phyloP scores from a whole-genome alignment of 2,888 invertebrate species.

The Junonia oenone region DNA sequence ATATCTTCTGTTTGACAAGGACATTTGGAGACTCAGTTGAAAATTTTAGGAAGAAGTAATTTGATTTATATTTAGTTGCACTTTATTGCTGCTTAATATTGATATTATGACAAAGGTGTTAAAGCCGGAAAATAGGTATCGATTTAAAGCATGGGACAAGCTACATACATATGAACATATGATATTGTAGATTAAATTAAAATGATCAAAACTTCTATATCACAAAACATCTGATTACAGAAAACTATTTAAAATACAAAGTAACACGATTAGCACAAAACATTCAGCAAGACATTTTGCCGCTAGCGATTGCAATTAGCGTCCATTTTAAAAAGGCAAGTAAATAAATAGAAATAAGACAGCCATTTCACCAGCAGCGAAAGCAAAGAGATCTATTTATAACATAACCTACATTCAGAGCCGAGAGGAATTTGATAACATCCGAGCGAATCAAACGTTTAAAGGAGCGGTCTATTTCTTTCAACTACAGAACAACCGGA shows the following conservation, averaged over 20 bases:
- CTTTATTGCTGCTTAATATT: too few species aligned
- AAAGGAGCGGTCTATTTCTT: not conserved
- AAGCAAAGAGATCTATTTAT: constrained; percentile 1
- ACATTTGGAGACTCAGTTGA: not conserved
- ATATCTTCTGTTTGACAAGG: too few species aligned
- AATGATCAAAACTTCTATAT: too few species aligned
- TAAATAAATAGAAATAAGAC: not conserved
- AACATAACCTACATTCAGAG: constrained; percentile 8
- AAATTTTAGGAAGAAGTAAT: not conserved
- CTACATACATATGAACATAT: too few species aligned
- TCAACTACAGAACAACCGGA: not conserved
- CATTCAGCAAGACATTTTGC: not conserved
- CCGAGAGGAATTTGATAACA: constrained; percentile 7
- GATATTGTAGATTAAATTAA: too few species aligned
- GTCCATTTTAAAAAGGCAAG: not conserved
- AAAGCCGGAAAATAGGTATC: too few species aligned
- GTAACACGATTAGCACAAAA: not conserved
- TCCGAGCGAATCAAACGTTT: not conserved
- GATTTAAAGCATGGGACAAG: too few species aligned
- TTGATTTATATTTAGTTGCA: too few species aligned
- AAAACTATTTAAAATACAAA: not conserved
- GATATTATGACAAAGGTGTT: too few species aligned
- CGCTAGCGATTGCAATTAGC: not conserved
- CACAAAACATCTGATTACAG: too few species aligned
- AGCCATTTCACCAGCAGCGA: not conserved